A percentile compares a stretch with the other conserved stretches of the same genome.
These are phyloP conservation scores for Sesamia inferens DNA, from an alignment of 2,888 invertebrate genomes.

Conservation along the genomic window DNA sequence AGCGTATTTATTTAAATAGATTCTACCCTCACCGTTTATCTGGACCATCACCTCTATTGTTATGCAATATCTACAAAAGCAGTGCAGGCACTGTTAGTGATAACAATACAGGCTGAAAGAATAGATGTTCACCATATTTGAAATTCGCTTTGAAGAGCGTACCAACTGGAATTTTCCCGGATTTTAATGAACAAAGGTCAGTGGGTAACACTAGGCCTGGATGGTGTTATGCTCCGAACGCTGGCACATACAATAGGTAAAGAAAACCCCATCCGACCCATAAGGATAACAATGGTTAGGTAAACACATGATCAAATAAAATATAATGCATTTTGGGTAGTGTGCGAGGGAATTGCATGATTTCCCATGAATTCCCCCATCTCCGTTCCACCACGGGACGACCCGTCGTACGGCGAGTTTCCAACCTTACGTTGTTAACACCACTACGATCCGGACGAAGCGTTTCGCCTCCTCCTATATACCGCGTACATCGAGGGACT, in stretches of 20 bases:
- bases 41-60: conserved; percentile 26
- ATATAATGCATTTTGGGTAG: no score
- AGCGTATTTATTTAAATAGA: conserved; percentile 42
- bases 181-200: background rate
- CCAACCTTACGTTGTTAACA: no score
- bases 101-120: background rate
- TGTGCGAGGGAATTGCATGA: no score
- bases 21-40: conserved; percentile 34
- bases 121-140: background rate
- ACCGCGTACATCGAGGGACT: no score
- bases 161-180: background rate
- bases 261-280: no score
- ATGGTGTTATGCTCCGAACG: background rate
- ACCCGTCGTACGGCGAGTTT: no score
- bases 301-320: no score
- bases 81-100: conserved; percentile 1
- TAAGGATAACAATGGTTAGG: no score
- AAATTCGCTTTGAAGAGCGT: background rate
- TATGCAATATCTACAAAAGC: background rate
- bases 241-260: background rate
- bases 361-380: no score
- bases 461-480: no score
- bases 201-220: background rate
- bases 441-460: no score
- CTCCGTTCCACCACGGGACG: no score